A percentile compares a stretch with the other conserved stretches of the same genome.
These are phyloP conservation scores for Scopus umbretta DNA, from an alignment of 2,113 vertebrate genomes.

Conservation along the genomic window DNA sequence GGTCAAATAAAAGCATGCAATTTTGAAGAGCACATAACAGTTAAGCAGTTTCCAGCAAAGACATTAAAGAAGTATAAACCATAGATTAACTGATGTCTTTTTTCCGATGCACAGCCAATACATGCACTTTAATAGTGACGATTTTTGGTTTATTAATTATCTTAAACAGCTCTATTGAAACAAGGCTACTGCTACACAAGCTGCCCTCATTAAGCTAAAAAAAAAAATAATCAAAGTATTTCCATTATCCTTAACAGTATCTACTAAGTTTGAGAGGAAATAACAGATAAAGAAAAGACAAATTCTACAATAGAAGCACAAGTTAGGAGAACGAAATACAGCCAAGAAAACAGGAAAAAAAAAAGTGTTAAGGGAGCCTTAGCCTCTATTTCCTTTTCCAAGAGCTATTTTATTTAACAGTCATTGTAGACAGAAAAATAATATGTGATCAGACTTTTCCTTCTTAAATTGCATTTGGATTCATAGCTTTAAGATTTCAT, in stretches of 20 bases:
- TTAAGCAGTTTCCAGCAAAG: not conserved
- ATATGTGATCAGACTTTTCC: not conserved
- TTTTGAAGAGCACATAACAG: not conserved
- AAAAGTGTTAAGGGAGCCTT: not conserved
- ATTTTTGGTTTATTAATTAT: not conserved
- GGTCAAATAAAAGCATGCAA: not conserved
- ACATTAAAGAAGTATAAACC: not conserved
- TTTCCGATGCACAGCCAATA: not conserved
- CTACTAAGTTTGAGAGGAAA: not conserved
- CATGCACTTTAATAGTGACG: not conserved
- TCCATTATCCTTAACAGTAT: not conserved
- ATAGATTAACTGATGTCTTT: not conserved
- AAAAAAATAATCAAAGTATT: not conserved
- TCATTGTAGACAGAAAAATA: not conserved
- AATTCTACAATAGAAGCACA: not conserved
- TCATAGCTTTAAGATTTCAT: not conserved
- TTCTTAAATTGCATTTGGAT: not conserved
- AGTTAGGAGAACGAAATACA: not conserved
- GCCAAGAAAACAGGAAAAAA: not conserved
- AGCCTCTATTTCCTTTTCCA: not conserved
- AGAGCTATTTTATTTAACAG: not conserved
- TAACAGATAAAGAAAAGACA: not conserved
- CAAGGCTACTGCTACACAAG: not conserved
- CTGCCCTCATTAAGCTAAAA: not conserved
- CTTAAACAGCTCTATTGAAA: not conserved